phyloP scores from a whole-genome alignment of 2,888 invertebrate species.

The Volucella inflata region DNA sequence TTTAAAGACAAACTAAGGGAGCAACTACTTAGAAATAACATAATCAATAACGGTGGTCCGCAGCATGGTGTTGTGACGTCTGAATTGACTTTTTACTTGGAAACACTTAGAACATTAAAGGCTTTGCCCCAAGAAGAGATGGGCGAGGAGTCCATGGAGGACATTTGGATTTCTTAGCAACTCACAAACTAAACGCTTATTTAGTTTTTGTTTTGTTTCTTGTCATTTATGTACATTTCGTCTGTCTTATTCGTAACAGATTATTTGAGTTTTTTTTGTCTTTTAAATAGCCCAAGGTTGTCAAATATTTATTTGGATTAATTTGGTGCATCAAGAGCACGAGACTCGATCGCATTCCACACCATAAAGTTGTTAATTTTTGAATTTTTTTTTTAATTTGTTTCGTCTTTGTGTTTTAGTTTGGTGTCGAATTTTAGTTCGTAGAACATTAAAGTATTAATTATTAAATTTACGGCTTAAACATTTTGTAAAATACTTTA shows the following conservation, averaged over 20 bases:
- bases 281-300: constrained; percentile 54
- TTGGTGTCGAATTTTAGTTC: constrained; percentile 47
- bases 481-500: constrained; percentile 72
- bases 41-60: constrained; percentile 97
- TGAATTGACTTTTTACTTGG: constrained; percentile 95
- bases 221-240: neutral
- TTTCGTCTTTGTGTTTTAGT: constrained; percentile 4
- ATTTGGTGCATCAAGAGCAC: constrained; percentile 14
- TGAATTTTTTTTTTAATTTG: constrained; percentile 39
- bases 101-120: constrained; percentile 92
- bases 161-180: constrained; percentile 88
- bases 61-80: constrained; percentile 97
- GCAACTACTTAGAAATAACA: constrained; percentile 93
- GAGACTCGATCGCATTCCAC: constrained; percentile 18
- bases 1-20: constrained; percentile 94
- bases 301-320: constrained; percentile 45
- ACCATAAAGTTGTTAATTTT: neutral
- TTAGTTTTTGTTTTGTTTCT: neutral
- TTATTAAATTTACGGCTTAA: constrained; percentile 51
- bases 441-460: constrained; percentile 74
- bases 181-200: constrained; percentile 38
- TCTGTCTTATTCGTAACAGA: too few relatives aligned
- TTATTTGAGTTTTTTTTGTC: too few relatives aligned
- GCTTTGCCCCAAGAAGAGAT: constrained; percentile 90
- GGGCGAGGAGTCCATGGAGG: constrained; percentile 90